phyloP scores from a whole-genome alignment of 2,797 vertebrate species.

The Acanthopagrus latus region DNA sequence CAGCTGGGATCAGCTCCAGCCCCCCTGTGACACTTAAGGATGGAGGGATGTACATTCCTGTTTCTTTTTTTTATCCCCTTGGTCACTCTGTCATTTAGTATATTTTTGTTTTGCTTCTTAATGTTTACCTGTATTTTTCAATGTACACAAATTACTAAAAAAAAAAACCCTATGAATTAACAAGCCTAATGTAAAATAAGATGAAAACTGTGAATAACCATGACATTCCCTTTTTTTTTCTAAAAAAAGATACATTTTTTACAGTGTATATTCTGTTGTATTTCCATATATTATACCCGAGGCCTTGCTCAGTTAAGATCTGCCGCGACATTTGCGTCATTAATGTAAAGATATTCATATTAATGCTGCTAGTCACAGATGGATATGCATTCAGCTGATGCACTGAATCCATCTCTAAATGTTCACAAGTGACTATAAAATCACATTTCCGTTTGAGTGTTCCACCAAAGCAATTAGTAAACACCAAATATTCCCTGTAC shows the following conservation, averaged over 20 bases:
- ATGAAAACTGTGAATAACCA: no score
- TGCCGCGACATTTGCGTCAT: background rate
- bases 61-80: background rate
- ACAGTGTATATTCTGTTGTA: background rate
- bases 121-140: no score
- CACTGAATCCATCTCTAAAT: conserved; percentile 1
- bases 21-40: background rate
- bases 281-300: background rate
- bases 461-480: conserved; percentile 32
- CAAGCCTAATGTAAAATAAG: no score
- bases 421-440: conserved; percentile 29
- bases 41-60: background rate
- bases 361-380: background rate
- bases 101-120: no score
- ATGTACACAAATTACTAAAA: no score
- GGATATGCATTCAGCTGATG: conserved; percentile 13
- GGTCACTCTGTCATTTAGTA: no score
- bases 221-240: no score
- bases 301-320: background rate
- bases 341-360: conserved; percentile 8
- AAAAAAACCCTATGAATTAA: no score
- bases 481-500: conserved; percentile 26
- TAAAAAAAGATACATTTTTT: background rate
- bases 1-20: background rate
- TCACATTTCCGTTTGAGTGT: conserved; percentile 40